A percentile compares a stretch with the other conserved stretches of the same genome.
These are phyloP conservation scores for Tethea ocularis DNA, from an alignment of 2,888 invertebrate genomes.

Conservation along the genomic window DNA sequence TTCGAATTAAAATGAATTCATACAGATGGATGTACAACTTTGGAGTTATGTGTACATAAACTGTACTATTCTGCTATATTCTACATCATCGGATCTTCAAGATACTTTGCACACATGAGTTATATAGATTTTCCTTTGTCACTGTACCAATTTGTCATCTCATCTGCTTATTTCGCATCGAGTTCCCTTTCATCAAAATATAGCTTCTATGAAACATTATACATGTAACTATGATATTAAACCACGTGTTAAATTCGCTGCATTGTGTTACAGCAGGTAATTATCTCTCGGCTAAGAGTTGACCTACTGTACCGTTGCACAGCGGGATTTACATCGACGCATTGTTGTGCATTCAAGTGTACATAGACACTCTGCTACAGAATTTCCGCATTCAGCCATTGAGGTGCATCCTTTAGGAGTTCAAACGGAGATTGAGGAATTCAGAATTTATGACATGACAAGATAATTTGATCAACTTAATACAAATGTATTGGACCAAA, in stretches of 20 bases:
- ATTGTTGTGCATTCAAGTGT: constrained; percentile 36
- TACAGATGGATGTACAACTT: no score
- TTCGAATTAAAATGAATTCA: no score
- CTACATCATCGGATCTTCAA: no score
- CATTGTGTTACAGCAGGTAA: background rate
- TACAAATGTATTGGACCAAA: background rate
- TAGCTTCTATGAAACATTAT: background rate
- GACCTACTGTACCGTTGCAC: constrained; percentile 3
- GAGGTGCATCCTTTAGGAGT: background rate
- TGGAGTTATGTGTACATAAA: no score
- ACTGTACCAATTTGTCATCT: no score
- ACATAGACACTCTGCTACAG: constrained; percentile 26
- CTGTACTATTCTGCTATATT: no score
- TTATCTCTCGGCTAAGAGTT: background rate
- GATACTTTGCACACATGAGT: no score
- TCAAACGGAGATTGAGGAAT: constrained; percentile 10
- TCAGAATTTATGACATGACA: background rate
- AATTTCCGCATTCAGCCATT: constrained; percentile 13
- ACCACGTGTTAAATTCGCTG: background rate
- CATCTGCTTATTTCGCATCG: background rate
- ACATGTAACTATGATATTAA: background rate
- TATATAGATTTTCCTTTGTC: no score
- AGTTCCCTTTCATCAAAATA: background rate
- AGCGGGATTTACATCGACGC: constrained; percentile 7
- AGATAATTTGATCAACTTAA: constrained; percentile 1